Base-by-base conservation (phyloP, 2,888 invertebrate species). In the Melikaiella ostensackeni region DNA sequence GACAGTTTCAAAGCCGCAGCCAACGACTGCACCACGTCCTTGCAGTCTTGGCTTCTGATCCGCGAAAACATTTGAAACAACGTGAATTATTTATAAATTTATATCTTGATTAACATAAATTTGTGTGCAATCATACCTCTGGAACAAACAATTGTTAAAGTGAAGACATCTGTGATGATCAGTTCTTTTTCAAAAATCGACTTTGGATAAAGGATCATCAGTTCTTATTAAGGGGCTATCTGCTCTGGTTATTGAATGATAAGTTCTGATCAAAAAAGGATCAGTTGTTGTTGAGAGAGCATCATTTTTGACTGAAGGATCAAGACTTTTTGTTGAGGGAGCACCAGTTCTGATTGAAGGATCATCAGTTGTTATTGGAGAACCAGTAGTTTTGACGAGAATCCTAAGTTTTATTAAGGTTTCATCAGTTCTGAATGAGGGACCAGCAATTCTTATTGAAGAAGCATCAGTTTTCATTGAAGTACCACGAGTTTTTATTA, bases 1-100 rank as follows among this genome's bases (percentile, higher is more conserved):
- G 87, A 86, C 91, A 91, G 91, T 90, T 88, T 82, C 86, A 86
- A 84, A 89, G 88, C 85, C 87, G 90, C 91, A 91, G 91, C 90
- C 91, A 88, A 82, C 90, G 89, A 86, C 89, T 89, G 89, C 91
- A 89, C 88, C 87, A 87, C 89, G 89, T 88, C 82, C 84, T 63
- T 79, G 80, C 80, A 83, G 78, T 83, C 80, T 66, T 77, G 80
- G 79, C 27, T 70, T 46, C 59, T 33, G 42, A 50, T 30, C 62
- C 19, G 46, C 24, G 62, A 9, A 63, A 75, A 50, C 55, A 33
- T 16, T 42, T 24, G 21, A 42, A 75, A 57, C 8, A 27, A 59
- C 76, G 66, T 46, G 66, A 74, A 27, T 57, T 21, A 46, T 74
- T 74, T 64, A 57, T 27, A 11, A 61, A 59, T 42, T 73, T 33